A percentile compares a stretch with the other conserved stretches of the same genome.
Conservation (phyloP, 2,113 vertebrate species). For the Catagonus wagneri region DNA sequence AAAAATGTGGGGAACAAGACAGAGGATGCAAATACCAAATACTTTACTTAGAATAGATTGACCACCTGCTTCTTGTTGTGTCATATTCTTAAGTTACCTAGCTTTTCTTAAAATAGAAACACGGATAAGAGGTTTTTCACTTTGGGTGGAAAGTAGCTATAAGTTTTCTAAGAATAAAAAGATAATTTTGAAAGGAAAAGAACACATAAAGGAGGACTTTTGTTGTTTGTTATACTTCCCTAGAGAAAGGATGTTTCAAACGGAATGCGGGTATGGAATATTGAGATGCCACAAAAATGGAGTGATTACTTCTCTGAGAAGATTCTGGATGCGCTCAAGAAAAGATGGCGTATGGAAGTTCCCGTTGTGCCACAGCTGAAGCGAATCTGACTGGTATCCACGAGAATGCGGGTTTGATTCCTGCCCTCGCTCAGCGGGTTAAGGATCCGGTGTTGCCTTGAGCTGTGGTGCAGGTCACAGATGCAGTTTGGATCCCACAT, state of each 20-base stretch:
- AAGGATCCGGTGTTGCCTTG: too few species aligned
- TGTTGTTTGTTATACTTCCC: background rate
- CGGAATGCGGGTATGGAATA: background rate
- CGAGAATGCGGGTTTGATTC: too few species aligned
- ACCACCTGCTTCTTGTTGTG: background rate
- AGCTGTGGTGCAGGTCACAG: too few species aligned
- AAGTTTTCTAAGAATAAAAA: slow-evolving; percentile 3
- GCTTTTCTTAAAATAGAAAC: slow-evolving; percentile 36
- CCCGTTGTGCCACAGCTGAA: too few species aligned
- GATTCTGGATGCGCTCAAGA: background rate
- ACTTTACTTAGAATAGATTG: background rate
- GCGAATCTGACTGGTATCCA: too few species aligned
- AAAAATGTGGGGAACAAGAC: background rate
- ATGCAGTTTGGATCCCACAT: too few species aligned
- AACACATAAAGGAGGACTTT: background rate
- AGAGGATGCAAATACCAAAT: background rate
- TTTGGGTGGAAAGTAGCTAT: background rate
- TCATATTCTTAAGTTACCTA: background rate
- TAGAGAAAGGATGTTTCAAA: slow-evolving; percentile 11
- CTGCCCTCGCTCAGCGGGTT: too few species aligned
- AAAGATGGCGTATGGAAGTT: background rate
- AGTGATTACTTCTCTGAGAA: background rate
- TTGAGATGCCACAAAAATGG: background rate
- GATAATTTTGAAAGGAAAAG: background rate
- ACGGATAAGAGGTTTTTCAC: background rate